Evolutionary conservation across 2,113 vertebrate species (phyloP).

Genomic region (Halcyon senegalensis): DNA sequence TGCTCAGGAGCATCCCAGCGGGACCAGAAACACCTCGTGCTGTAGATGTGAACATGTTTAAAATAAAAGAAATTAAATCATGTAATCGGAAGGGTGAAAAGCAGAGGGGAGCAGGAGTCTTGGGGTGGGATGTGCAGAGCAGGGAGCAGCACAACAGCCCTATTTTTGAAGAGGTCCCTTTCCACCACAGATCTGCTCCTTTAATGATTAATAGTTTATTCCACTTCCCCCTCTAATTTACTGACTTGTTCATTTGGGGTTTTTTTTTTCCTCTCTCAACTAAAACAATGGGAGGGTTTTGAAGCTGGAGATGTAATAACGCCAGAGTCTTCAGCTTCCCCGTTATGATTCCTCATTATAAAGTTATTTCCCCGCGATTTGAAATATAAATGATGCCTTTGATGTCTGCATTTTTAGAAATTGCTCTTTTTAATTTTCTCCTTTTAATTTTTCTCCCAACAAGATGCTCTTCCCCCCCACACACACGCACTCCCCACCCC

Average conservation of each 20-base stretch:
- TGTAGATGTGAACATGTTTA: too few species aligned
- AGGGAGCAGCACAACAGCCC: not conserved
- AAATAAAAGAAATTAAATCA: not conserved
- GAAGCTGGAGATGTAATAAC: constrained; percentile 58
- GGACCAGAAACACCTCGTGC: rapidly evolving
- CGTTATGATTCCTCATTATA: constrained; percentile 72
- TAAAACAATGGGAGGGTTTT: constrained; percentile 72
- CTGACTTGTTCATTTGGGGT: not conserved
- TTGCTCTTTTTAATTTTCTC: constrained; percentile 43
- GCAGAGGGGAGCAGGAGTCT: not conserved
- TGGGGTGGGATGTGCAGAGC: not conserved
- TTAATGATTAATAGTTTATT: constrained; percentile 62
- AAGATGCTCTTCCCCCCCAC: not conserved
- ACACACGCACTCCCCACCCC: not conserved
- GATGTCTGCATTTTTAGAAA: constrained; percentile 52
- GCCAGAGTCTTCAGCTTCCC: constrained; percentile 34
- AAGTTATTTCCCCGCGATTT: constrained; percentile 75
- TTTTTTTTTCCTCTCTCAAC: constrained; percentile 33
- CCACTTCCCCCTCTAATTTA: constrained; percentile 51
- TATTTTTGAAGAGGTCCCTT: not conserved
- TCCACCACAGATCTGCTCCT: not conserved
- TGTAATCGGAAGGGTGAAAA: rapidly evolving
- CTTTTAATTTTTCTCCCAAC: constrained; percentile 27
- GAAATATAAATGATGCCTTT: constrained; percentile 73
- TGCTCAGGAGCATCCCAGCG: not conserved